Base-by-base conservation (phyloP, 2,113 vertebrate species). In the Nibea albiflora region DNA sequence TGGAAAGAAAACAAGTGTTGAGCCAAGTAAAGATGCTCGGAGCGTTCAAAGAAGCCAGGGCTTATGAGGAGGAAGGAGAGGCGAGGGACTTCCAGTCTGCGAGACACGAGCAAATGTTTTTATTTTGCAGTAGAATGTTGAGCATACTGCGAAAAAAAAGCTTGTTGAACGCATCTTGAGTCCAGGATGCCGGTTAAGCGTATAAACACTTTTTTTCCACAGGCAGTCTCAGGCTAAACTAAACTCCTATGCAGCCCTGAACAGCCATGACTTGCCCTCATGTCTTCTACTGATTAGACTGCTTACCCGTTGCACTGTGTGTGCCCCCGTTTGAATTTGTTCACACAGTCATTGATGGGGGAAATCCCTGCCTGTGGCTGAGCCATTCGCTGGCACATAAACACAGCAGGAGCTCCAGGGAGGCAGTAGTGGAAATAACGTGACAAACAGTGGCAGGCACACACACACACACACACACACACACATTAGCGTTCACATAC, bases 21-120 rank as follows among this genome's bases (percentile, higher is more conserved):
- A 49, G 74, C 65, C 47, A 67, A 78, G 69, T 68, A 76, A 85
- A 88, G 73, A 89, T 73, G 57, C 62, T 84, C 47, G 52, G 58
- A 73, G 46, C 4, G 26, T 72, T 35, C 46, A 26, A 24, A 44
- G 46, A 61, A 75, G 16, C 20, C 67, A 52, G 63, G 46, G 72
- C 68, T 79, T 81, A 60, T 50, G 50, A 47, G 73, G 26, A 68
- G 67, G n/a, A 60, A 69, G 22, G 39, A 50, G 49, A 56, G 61
- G 35, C 28, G 11, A 73, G 71, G 76, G 79, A 71, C 44, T 69
- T 81, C 66, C 49, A 78, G 71, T 74, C 47, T 79, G 74, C 39
- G 19, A 87, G 60, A 61, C 64, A 76, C 63, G 54, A 63, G 49
- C 39, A 65, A 73, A 84, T 65, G 76, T 88, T 80, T 81, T 76